A percentile compares a stretch with the other conserved stretches of the same genome.
phyloP scores from a whole-genome alignment of 1,140 invertebrate species.

The Cyrtorhinus lividipennis region DNA sequence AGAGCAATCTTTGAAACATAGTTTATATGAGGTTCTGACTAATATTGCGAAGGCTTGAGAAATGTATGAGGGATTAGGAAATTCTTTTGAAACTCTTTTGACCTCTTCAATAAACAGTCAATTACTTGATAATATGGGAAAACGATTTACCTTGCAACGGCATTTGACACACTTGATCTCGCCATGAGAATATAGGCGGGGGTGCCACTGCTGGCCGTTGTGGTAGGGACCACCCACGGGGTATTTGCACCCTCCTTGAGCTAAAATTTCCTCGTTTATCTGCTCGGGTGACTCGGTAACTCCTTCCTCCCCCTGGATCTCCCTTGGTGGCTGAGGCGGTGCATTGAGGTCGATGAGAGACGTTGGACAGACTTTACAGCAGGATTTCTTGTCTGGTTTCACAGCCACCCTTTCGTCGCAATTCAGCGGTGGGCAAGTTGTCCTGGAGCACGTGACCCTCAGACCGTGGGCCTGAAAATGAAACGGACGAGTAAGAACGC shows the following conservation, averaged over 20 bases:
- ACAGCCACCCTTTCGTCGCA: slow-evolving; percentile 56
- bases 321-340: not conserved
- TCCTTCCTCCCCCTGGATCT: slow-evolving; percentile 17
- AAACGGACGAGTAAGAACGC: too few species aligned
- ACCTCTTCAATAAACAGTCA: slow-evolving; percentile 15
- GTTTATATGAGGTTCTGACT: too few species aligned
- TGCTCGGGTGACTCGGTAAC: slow-evolving; percentile 22
- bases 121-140: not conserved
- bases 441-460: slow-evolving; percentile 56
- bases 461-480: slow-evolving; percentile 41
- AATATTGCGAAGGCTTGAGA: too few species aligned
- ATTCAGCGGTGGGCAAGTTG: slow-evolving; percentile 52
- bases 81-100: not conserved
- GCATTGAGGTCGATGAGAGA: slow-evolving; percentile 19
- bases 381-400: slow-evolving; percentile 55
- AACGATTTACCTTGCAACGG: slow-evolving; percentile 58
- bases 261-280: slow-evolving; percentile 48
- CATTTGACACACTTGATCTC: slow-evolving; percentile 76
- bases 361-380: slow-evolving; percentile 59
- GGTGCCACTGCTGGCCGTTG: slow-evolving; percentile 76
- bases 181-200: slow-evolving; percentile 61
- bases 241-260: slow-evolving; percentile 61
- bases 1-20: too few species aligned
- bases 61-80: not conserved
- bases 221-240: slow-evolving; percentile 48